These are phyloP conservation scores for Gallinago undulata DNA, from an alignment of 2,113 vertebrate species.

Conservation along the genomic window DNA sequence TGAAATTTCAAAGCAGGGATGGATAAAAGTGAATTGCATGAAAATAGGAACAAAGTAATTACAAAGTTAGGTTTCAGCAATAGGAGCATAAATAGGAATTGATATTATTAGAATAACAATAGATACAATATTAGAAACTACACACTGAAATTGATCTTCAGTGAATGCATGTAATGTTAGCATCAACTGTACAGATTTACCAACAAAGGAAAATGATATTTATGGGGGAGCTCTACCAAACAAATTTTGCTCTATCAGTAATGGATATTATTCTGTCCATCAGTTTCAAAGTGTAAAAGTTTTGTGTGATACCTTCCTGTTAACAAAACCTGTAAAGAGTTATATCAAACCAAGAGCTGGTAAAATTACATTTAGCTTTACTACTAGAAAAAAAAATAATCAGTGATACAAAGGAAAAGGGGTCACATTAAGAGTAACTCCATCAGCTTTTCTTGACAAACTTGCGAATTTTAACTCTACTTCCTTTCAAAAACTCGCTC, in stretches of 20 bases:
- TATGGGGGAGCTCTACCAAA: background rate
- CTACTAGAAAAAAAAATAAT: background rate
- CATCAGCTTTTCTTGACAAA: background rate
- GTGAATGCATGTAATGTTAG: background rate
- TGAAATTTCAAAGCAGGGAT: background rate
- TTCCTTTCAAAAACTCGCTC: background rate
- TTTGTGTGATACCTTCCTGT: background rate
- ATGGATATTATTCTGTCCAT: background rate
- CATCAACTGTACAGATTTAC: background rate
- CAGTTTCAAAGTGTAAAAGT: background rate
- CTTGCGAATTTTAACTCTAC: background rate
- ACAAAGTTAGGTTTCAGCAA: background rate
- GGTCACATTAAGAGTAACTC: background rate
- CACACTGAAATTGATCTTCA: background rate
- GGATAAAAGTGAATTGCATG: background rate
- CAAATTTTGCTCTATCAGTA: background rate
- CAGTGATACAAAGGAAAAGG: background rate
- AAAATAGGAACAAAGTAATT: background rate
- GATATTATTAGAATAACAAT: background rate
- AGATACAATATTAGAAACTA: background rate
- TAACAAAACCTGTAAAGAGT: background rate
- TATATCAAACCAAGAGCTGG: background rate
- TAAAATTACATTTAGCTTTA: background rate
- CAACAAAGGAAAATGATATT: background rate
- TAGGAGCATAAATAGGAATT: background rate